Conservation (phyloP, 2,888 invertebrate genomes). For the Pristionchus arcanus region DNA sequence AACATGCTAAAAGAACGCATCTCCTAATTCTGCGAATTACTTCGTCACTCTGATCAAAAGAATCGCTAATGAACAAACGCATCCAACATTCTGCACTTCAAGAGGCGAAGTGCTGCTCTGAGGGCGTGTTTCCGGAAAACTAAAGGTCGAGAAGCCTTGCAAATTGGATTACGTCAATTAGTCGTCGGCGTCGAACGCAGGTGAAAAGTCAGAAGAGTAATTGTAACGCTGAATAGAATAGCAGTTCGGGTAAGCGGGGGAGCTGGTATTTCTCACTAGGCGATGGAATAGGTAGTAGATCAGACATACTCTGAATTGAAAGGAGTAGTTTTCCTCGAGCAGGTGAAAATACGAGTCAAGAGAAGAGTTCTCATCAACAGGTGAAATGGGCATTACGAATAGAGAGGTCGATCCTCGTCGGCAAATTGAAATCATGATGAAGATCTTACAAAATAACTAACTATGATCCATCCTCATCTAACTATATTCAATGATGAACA, state of each 20-base stretch:
- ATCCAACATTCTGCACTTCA: background rate
- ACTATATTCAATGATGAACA: no score
- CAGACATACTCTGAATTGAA: background rate
- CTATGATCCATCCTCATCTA: no score
- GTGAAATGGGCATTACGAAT: no score
- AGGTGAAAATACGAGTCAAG: background rate
- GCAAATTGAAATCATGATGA: no score
- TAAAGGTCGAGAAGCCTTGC: background rate
- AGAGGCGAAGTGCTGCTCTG: background rate
- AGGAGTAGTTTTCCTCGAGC: background rate
- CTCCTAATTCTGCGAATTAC: no score
- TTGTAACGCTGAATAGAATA: background rate
- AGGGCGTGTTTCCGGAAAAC: background rate
- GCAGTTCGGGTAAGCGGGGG: background rate
- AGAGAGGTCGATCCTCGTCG: no score
- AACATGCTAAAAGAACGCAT: no score
- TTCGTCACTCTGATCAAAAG: no score
- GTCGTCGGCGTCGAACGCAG: background rate
- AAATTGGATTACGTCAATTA: slow-evolving; percentile 13
- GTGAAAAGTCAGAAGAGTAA: background rate
- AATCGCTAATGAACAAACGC: no score
- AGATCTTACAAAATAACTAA: no score
- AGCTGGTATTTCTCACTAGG: background rate
- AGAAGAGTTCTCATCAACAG: no score
- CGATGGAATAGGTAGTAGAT: background rate